A percentile compares a stretch with the other conserved stretches of the same genome.
Conservation (phyloP, 2,888 invertebrate genomes). For the Resseliella maxima region DNA sequence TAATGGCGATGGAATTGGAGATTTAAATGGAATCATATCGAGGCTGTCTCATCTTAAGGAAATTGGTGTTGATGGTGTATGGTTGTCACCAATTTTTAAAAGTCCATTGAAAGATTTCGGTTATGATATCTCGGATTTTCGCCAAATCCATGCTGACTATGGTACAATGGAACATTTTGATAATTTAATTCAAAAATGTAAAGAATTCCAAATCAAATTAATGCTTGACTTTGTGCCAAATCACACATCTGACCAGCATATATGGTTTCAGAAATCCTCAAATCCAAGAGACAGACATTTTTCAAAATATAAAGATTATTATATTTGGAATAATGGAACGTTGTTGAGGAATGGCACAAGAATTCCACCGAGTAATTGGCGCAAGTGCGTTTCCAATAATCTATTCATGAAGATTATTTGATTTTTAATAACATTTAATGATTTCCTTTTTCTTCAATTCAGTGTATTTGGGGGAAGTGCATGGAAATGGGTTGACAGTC, state of each 20-base stretch:
- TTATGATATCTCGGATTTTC: conserved; percentile 86
- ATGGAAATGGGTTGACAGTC: conserved; percentile 75
- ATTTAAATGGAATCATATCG: too few species aligned
- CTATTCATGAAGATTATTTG: conserved; percentile 34
- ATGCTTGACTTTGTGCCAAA: conserved; percentile 77
- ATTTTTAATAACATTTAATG: too few species aligned
- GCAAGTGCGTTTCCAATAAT: conserved; percentile 59
- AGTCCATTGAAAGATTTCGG: conserved; percentile 90
- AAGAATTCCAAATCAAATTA: conserved; percentile 71
- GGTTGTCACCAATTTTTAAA: conserved; percentile 86
- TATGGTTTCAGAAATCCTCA: conserved; percentile 80
- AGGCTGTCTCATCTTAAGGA: too few species aligned
- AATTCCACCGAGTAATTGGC: conserved; percentile 67
- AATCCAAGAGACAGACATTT: conserved; percentile 65
- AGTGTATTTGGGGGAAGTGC: conserved; percentile 68
- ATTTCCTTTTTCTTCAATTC: conserved; percentile 58
- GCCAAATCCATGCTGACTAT: conserved; percentile 76
- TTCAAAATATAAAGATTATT: conserved; percentile 71
- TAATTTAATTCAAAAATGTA: conserved; percentile 70
- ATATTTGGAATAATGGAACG: conserved; percentile 71
- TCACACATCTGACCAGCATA: conserved; percentile 65
- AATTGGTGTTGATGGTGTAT: too few species aligned
- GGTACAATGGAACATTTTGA: conserved; percentile 81
- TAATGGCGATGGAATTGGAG: too few species aligned
- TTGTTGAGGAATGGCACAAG: conserved; percentile 59